Evolutionary conservation across 2,113 vertebrate species (phyloP), one percentile per base, ranked within the genome.

Genomic region (Antechinus stuartii): DNA sequence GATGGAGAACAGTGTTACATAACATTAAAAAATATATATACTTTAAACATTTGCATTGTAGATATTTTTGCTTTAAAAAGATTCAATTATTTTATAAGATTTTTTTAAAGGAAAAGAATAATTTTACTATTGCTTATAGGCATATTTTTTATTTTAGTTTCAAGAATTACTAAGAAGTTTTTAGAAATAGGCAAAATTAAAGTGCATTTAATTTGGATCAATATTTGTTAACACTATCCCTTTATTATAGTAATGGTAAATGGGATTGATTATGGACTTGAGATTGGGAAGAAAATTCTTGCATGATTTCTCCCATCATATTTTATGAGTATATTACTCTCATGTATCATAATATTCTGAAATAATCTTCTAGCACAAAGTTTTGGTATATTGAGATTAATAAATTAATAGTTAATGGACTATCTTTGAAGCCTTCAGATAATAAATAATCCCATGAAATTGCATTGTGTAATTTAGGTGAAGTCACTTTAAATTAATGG

Each of bases 281-380:
- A 49, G 89, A 16, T 57, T 50, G 91, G 96, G 95, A 94, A 95
- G 97, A 94, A 97, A 96, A 96, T 95, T 93, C 95, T 96, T 96
- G 95, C 97, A 97, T 96, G 97, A 96, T 94, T 97, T 96, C 68
- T 57, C 68, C 35, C 93, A 95, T 94, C 94, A 97, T 97, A 95
- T 97, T 96, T 97, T 97, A 97, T 98, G 96, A 96, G 96, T 96
- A 90, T 95, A 96, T 96, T 95, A 96, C 97, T 96, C 97, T 98
- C 97, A 97, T 92, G 94, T 97, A 90, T 95, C 96, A 96, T 94
- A 93, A 93, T 96, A 93, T 96, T 98, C 97, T 97, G 95, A 97
- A 94, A 93, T 97, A 97, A 96, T 97, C 95, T 95, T 98, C 97
- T 35, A 95, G 61, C 92, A 96, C 93, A 96, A 96, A 98, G 95